Evolutionary conservation across 2,113 vertebrate species (phyloP).

Genomic region (Oryzias celebensis): DNA sequence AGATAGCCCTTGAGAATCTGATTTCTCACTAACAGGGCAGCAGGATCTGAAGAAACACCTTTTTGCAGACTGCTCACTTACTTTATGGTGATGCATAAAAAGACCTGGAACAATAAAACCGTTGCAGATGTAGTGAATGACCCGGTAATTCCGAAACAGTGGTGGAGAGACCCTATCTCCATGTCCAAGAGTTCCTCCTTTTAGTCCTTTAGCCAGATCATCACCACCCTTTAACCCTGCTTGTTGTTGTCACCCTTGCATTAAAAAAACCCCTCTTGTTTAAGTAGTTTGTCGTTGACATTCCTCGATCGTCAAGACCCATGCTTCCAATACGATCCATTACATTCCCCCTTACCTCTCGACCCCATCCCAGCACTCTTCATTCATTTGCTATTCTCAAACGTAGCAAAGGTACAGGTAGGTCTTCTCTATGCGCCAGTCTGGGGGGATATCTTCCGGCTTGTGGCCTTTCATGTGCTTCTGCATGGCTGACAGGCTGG

Average conservation of each 20-base stretch:
- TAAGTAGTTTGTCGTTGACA: slow-evolving; percentile 48
- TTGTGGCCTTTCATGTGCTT: slow-evolving; percentile 99
- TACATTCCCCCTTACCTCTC: slow-evolving; percentile 52
- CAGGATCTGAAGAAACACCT: slow-evolving; percentile 42
- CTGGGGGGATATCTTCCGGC: slow-evolving; percentile 94
- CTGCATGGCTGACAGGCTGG: slow-evolving; percentile 99
- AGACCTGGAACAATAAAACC: slow-evolving; percentile 55
- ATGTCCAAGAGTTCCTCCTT: slow-evolving; percentile 52
- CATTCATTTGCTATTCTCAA: slow-evolving; percentile 55
- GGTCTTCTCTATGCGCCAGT: slow-evolving; percentile 99
- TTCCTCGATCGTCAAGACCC: slow-evolving; percentile 38
- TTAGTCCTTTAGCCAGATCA: slow-evolving; percentile 32
- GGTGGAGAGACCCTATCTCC: slow-evolving; percentile 49
- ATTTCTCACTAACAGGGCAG: slow-evolving; percentile 29
- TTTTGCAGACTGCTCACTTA: slow-evolving; percentile 30
- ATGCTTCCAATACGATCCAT: slow-evolving; percentile 22
- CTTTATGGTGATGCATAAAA: slow-evolving; percentile 48
- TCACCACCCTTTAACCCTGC: slow-evolving; percentile 6
- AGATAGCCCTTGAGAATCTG: slow-evolving; percentile 69
- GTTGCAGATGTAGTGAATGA: slow-evolving; percentile 70
- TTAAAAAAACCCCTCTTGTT: slow-evolving; percentile 51
- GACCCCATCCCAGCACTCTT: slow-evolving; percentile 14
- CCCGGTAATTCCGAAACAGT: slow-evolving; percentile 73
- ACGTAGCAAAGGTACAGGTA: slow-evolving; percentile 99
- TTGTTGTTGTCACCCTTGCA: slow-evolving; percentile 36